These are phyloP conservation scores for Melanaphis sacchari DNA, from an alignment of 1,140 invertebrate genomes.

Conservation along the genomic window DNA sequence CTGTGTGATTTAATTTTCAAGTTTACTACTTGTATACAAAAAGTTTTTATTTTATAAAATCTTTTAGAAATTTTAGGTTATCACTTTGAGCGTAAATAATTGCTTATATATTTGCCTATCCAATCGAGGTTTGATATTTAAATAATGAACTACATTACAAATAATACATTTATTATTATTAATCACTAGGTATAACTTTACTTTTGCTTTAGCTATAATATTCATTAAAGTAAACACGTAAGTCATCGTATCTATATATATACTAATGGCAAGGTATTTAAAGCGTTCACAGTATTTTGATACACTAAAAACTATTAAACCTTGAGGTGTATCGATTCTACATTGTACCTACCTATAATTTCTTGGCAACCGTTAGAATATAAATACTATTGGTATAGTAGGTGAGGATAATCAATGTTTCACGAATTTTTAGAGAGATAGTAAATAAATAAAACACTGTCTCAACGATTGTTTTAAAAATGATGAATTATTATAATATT, in stretches of 20 bases:
- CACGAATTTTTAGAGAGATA: background rate
- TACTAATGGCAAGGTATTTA: background rate
- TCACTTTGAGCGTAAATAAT: no score
- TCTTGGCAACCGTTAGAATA: conserved; percentile 19
- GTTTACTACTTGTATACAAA: no score
- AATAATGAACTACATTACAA: no score
- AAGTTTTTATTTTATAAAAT: no score
- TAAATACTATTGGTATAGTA: background rate
- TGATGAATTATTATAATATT: background rate
- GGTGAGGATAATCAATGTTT: background rate
- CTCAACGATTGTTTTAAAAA: background rate
- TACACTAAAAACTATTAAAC: background rate
- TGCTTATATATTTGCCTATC: no score
- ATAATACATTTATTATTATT: background rate
- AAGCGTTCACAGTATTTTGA: background rate
- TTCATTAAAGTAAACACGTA: background rate
- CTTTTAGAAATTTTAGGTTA: no score
- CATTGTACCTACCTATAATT: conserved; percentile 26
- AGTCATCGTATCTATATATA: background rate
- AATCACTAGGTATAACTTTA: background rate
- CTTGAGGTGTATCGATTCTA: conserved; percentile 34
- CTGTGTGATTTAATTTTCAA: no score
- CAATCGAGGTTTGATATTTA: no score
- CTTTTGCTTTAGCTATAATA: background rate
- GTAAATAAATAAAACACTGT: background rate